Evolutionary conservation across 2,797 vertebrate species (phyloP).

Genomic region (Phyllotis vaccarum): DNA sequence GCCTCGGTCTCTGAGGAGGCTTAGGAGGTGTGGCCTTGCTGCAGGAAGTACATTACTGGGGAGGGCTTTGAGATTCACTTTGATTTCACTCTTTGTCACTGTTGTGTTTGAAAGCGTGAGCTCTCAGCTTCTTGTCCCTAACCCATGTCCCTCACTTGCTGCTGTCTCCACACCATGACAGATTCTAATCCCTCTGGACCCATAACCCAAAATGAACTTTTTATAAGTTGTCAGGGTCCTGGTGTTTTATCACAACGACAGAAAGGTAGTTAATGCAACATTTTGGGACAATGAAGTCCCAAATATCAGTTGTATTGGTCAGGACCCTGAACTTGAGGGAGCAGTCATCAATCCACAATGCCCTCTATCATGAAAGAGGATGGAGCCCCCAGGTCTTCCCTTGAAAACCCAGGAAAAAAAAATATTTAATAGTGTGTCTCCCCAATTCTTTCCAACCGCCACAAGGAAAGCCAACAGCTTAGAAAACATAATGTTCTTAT

Average conservation of each 20-base stretch:
- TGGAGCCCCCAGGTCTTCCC: no score
- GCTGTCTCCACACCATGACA: neutral
- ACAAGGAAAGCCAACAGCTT: neutral
- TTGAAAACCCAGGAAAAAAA: neutral
- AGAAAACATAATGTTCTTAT: slow-evolving; percentile 2
- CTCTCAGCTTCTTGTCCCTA: neutral
- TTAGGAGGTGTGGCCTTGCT: neutral
- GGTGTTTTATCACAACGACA: neutral
- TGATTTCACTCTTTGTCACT: neutral
- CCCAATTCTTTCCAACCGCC: neutral
- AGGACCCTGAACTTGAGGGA: neutral
- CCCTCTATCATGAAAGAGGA: neutral
- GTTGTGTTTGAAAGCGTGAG: neutral
- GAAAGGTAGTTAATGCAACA: neutral
- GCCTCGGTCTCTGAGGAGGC: neutral
- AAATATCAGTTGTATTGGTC: neutral
- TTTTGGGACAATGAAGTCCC: neutral
- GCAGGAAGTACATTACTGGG: neutral
- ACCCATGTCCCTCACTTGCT: neutral
- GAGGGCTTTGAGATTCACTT: neutral
- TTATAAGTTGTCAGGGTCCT: neutral
- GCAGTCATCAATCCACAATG: neutral
- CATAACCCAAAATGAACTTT: neutral
- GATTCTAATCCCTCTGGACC: neutral
- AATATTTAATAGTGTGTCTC: neutral